A percentile compares a stretch with the other conserved stretches of the same genome.
Conservation (phyloP, 1,140 invertebrate genomes). For the Trichoplusia ni region DNA sequence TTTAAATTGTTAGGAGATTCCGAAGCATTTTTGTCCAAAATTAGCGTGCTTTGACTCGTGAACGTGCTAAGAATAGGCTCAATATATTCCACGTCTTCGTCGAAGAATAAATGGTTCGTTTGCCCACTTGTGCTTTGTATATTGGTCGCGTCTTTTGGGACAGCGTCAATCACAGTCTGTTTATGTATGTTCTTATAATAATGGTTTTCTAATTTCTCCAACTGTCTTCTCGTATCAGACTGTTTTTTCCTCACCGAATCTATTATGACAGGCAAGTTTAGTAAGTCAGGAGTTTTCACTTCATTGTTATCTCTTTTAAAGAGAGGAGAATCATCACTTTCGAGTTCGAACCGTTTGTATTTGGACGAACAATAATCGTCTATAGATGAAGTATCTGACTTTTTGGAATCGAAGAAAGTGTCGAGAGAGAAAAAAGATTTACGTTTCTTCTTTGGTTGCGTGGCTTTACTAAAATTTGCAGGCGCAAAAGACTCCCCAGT, state of each 20-base stretch:
- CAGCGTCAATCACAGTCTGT: conserved; percentile 69
- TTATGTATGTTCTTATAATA: conserved; percentile 74
- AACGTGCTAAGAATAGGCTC: conserved; percentile 75
- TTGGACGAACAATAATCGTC: conserved; percentile 80
- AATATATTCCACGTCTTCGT: conserved; percentile 76
- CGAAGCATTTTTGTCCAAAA: conserved; percentile 68
- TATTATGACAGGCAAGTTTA: conserved; percentile 76
- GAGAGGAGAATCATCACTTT: conserved; percentile 78
- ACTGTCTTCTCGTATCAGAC: conserved; percentile 70
- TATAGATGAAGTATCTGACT: conserved; percentile 76
- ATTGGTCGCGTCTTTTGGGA: conserved; percentile 72
- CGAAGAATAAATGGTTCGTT: conserved; percentile 69
- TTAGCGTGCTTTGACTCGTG: conserved; percentile 75
- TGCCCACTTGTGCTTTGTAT: conserved; percentile 66
- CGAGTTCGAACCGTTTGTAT: conserved; percentile 78
- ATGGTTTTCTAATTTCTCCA: conserved; percentile 79
- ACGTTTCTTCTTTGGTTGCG: conserved; percentile 74
- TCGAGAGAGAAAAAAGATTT: conserved; percentile 80
- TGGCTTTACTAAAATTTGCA: conserved; percentile 67
- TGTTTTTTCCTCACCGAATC: conserved; percentile 72
- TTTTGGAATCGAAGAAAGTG: conserved; percentile 77
- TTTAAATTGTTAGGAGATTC: conserved; percentile 50
- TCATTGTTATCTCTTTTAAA: conserved; percentile 60
- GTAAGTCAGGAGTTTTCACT: conserved; percentile 73
- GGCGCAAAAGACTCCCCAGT: conserved; percentile 54